Percentiles rank a stretch among this genome's conserved stretches.
phyloP scores from a whole-genome alignment of 2,113 vertebrate species.

The Tupaia tana region DNA sequence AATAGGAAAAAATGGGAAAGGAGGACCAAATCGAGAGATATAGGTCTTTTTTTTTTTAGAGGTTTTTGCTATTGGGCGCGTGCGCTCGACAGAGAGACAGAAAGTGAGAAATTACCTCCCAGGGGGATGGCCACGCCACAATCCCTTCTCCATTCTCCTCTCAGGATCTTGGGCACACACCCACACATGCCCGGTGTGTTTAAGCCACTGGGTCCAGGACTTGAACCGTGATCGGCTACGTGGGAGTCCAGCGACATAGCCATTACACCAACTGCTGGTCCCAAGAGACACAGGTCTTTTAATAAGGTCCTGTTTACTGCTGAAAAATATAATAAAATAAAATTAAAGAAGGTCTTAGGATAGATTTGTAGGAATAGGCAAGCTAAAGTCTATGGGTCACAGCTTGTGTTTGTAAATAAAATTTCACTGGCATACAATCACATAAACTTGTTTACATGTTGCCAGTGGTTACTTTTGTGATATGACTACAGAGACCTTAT shows the following conservation, averaged over 20 bases:
- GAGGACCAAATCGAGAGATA: not conserved
- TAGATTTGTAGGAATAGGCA: slow-evolving; percentile 34
- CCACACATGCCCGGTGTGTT: too few relatives aligned
- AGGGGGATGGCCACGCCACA: too few relatives aligned
- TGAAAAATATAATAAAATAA: slow-evolving; percentile 57
- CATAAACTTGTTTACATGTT: not conserved
- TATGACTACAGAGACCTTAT: not conserved
- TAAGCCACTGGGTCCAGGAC: too few relatives aligned
- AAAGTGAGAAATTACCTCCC: too few relatives aligned
- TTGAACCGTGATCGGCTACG: too few relatives aligned
- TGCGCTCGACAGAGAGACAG: too few relatives aligned
- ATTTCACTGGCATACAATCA: not conserved
- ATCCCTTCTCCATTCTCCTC: too few relatives aligned
- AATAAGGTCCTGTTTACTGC: slow-evolving; percentile 60
- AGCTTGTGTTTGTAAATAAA: slow-evolving; percentile 23
- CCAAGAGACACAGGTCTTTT: not conserved
- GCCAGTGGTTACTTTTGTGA: not conserved
- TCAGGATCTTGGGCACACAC: too few relatives aligned
- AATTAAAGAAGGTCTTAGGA: slow-evolving; percentile 57
- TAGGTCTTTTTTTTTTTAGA: too few relatives aligned
- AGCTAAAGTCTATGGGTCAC: not conserved
- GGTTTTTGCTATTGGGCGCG: too few relatives aligned
- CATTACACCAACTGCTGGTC: too few relatives aligned
- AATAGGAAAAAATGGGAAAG: not conserved
- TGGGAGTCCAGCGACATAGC: too few relatives aligned